phyloP scores from a whole-genome alignment of 2,797 vertebrate genomes.

The Myotis findleyi region DNA sequence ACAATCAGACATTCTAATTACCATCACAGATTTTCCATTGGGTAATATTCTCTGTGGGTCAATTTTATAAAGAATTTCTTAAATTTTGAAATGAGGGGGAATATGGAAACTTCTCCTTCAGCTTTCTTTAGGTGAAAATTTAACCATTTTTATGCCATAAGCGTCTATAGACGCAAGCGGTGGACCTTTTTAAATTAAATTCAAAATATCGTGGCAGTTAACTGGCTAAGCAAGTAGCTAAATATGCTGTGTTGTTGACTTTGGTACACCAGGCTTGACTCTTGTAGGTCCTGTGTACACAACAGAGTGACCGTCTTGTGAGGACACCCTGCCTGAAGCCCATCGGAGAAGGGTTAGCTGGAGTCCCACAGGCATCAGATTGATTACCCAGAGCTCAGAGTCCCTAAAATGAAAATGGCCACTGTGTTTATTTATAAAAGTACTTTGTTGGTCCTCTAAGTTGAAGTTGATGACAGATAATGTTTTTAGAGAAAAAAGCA shows the following conservation, averaged over 20 bases:
- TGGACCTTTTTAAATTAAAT: too few species aligned
- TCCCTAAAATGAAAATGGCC: conserved; percentile 78
- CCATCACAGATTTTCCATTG: neutral
- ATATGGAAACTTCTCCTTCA: neutral
- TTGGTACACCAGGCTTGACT: neutral
- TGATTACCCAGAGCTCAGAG: conserved; percentile 23
- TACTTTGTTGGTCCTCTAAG: conserved; percentile 80
- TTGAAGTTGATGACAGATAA: conserved; percentile 86
- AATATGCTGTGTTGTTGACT: neutral
- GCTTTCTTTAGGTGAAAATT: neutral
- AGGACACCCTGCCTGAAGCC: neutral
- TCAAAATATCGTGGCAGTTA: too few species aligned
- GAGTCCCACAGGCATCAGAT: neutral
- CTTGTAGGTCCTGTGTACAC: neutral
- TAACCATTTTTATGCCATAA: too few species aligned
- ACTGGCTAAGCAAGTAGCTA: neutral
- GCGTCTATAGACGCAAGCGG: too few species aligned
- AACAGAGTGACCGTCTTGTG: neutral
- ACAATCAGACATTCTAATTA: neutral
- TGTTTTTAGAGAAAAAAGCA: conserved; percentile 85
- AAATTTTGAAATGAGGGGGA: neutral
- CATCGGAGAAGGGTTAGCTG: neutral
- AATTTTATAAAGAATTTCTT: neutral
- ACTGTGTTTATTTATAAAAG: conserved; percentile 88
- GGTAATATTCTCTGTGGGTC: neutral